phyloP scores from a whole-genome alignment of 1,140 invertebrate genomes.

The Schlechtendalia chinensis region DNA sequence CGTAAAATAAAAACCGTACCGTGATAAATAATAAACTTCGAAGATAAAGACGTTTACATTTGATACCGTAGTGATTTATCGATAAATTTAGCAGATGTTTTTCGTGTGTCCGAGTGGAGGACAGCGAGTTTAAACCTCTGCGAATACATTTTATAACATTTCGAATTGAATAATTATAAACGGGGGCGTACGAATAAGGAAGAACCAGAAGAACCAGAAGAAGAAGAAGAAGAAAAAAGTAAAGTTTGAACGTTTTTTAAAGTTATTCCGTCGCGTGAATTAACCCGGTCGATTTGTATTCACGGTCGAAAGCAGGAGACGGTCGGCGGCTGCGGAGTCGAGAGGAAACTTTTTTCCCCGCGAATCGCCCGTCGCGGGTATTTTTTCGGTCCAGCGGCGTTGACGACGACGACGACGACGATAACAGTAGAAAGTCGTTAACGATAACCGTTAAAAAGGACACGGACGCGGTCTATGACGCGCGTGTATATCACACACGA shows the following conservation, averaged over 20 bases:
- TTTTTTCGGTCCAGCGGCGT: not conserved
- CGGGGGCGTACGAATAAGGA: no score
- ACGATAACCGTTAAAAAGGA: not conserved
- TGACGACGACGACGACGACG: not conserved
- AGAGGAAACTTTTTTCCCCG: conserved; percentile 2
- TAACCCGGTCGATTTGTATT: conserved; percentile 30
- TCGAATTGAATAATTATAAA: no score
- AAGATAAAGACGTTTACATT: no score
- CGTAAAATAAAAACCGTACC: no score
- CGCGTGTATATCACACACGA: no score
- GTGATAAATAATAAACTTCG: no score
- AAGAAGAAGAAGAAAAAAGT: not conserved
- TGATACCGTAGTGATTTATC: no score
- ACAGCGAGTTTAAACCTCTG: no score
- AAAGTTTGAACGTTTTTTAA: conserved; percentile 19
- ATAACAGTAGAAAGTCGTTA: not conserved
- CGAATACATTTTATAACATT: no score
- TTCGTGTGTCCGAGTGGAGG: no score
- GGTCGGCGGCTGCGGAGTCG: not conserved
- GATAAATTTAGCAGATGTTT: no score
- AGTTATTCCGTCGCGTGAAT: not conserved
- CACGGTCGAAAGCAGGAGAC: not conserved
- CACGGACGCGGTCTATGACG: not conserved
- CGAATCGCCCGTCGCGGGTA: not conserved
- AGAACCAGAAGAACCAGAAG: no score